These are phyloP conservation scores for Mobula hypostoma DNA, from an alignment of 2,113 vertebrate genomes.

Conservation along the genomic window DNA sequence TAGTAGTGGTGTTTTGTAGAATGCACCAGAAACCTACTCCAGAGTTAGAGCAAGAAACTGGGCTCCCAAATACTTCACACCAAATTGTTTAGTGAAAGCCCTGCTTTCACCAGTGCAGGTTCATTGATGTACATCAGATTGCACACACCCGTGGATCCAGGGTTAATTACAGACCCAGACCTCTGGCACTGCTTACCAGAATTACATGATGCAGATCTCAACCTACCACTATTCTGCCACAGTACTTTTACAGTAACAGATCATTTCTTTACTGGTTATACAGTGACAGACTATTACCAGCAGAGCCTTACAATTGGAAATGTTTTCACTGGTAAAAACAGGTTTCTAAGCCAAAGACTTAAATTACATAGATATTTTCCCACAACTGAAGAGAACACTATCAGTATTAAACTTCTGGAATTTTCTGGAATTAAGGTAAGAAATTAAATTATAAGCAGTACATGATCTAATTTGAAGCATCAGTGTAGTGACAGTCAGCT, in stretches of 20 bases:
- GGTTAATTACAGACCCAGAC: no score
- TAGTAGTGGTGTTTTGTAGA: no score
- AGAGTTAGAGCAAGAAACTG: no score
- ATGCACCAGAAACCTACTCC: no score
- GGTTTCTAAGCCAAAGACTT: not conserved
- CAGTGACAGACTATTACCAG: not conserved
- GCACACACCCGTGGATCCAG: no score
- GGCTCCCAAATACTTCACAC: no score
- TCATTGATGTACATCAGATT: not conserved
- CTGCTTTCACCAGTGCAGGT: not conserved
- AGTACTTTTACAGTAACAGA: no score
- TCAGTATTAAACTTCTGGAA: not conserved
- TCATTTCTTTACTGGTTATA: no score
- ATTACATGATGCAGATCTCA: no score
- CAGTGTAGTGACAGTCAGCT: not conserved
- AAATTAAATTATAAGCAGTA: not conserved
- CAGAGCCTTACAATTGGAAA: not conserved
- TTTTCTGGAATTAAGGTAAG: not conserved
- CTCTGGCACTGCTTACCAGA: no score
- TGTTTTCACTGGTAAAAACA: not conserved
- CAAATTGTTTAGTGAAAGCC: not conserved
- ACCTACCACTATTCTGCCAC: no score
- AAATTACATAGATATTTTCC: not conserved
- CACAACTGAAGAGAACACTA: not conserved
- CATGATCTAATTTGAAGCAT: not conserved